These are phyloP conservation scores for Laticauda colubrina DNA, from an alignment of 2,113 vertebrate species.

Conservation along the genomic window DNA sequence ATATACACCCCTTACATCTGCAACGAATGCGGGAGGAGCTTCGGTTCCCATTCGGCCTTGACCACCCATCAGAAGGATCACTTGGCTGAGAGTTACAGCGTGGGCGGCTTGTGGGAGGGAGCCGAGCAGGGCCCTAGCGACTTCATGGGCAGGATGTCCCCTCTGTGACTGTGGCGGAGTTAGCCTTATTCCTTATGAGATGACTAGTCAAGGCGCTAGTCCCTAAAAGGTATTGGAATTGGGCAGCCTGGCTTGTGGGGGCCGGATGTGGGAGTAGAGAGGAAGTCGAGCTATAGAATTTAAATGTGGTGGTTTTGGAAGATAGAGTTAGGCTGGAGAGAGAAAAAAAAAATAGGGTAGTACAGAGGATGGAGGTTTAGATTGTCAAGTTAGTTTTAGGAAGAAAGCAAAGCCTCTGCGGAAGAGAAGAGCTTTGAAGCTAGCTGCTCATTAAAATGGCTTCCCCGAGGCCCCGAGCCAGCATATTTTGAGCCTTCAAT, in stretches of 20 bases:
- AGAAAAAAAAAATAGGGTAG: neutral
- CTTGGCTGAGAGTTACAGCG: neutral
- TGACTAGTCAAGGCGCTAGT: slow-evolving; percentile 3
- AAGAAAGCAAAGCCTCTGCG: neutral
- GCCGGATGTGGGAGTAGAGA: neutral
- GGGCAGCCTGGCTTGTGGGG: neutral
- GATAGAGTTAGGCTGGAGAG: slow-evolving; percentile 14
- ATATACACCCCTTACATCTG: slow-evolving; percentile 22
- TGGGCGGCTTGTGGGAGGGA: neutral
- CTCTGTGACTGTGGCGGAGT: neutral
- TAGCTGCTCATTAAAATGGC: neutral
- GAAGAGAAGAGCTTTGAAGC: neutral
- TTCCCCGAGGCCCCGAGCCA: neutral
- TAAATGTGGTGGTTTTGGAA: slow-evolving; percentile 18
- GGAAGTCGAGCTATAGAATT: neutral
- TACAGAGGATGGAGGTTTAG: neutral
- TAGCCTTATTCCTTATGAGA: neutral
- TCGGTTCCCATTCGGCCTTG: slow-evolving; percentile 2
- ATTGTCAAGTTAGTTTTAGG: slow-evolving; percentile 7
- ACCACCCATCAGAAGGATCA: slow-evolving; percentile 11
- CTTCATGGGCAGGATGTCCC: neutral
- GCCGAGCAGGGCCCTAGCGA: slow-evolving; percentile 1
- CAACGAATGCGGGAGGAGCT: slow-evolving; percentile 21
- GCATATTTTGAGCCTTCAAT: neutral
- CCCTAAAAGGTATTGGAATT: neutral